Evolutionary conservation across 2,113 vertebrate genomes (phyloP).

Genomic region (Periophthalmus modestus): DNA sequence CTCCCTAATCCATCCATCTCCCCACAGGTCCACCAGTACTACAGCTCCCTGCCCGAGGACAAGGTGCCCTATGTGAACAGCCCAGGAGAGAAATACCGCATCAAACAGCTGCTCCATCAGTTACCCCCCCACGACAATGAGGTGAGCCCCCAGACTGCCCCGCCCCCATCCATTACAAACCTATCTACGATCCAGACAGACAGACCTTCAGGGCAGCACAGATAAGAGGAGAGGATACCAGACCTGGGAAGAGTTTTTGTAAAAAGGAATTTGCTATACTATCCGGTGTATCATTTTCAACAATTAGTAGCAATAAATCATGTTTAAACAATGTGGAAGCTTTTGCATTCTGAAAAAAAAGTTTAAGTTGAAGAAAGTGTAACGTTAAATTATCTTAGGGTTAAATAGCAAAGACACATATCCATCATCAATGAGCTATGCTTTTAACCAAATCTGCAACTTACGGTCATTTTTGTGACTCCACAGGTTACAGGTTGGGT

Average conservation of each 20-base stretch:
- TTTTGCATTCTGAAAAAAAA: too few relatives aligned
- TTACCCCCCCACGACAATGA: conserved; percentile 98
- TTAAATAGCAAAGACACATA: too few relatives aligned
- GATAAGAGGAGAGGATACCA: conserved; percentile 36
- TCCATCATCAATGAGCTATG: too few relatives aligned
- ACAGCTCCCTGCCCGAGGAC: conserved; percentile 96
- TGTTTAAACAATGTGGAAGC: background rate
- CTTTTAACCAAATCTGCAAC: too few relatives aligned
- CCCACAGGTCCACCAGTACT: conserved; percentile 95
- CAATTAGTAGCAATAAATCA: background rate
- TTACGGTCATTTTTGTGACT: too few relatives aligned
- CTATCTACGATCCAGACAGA: conserved; percentile 14
- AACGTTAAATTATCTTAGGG: too few relatives aligned
- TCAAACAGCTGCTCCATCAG: conserved; percentile 97
- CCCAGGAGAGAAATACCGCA: conserved; percentile 93
- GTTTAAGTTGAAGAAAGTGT: too few relatives aligned
- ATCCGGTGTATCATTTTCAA: background rate
- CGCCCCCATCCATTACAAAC: conserved; percentile 15
- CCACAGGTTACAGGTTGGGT: too few relatives aligned
- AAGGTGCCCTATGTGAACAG: conserved; percentile 99
- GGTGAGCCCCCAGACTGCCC: conserved; percentile 77
- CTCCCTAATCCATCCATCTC: conserved; percentile 1
- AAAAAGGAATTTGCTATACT: background rate
- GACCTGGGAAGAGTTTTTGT: conserved; percentile 10
- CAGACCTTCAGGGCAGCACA: conserved; percentile 36